These are phyloP conservation scores for Pseudorhiza aurosa DNA, from an alignment of 30 jellyfish, hydroid and myxozoan genomes.

Conservation along the genomic window DNA sequence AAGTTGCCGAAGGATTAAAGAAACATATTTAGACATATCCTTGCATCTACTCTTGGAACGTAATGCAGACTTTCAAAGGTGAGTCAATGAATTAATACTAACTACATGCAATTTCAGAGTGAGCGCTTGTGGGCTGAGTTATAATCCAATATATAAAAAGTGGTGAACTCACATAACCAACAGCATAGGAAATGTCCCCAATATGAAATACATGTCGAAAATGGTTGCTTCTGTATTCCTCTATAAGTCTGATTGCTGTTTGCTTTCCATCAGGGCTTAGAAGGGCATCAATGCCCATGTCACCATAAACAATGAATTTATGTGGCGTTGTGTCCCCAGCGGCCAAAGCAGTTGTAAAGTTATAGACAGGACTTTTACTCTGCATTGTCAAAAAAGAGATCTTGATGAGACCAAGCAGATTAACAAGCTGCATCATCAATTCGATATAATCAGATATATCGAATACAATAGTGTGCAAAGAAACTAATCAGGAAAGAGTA, in stretches of 20 bases:
- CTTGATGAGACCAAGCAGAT: background rate
- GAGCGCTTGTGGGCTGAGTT: too few species aligned
- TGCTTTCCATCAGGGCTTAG: conserved; percentile 80
- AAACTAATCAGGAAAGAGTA: too few species aligned
- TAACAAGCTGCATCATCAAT: background rate
- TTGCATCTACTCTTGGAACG: too few species aligned
- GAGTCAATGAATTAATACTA: too few species aligned
- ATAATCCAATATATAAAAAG: background rate
- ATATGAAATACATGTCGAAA: conserved; percentile 68
- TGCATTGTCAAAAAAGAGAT: background rate
- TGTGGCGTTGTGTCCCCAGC: conserved; percentile 88
- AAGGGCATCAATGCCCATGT: conserved; percentile 74
- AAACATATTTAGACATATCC: too few species aligned
- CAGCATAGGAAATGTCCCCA: conserved; percentile 94
- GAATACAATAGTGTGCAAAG: too few species aligned
- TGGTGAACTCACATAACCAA: conserved; percentile 65
- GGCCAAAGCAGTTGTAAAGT: conserved; percentile 82
- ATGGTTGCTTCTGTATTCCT: conserved; percentile 63
- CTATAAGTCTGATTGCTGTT: conserved; percentile 72
- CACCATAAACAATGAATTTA: conserved; percentile 83
- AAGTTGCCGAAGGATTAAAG: too few species aligned
- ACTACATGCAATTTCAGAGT: too few species aligned
- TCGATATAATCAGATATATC: too few species aligned
- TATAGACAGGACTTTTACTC: conserved; percentile 68
- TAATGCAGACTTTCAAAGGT: too few species aligned